Evolutionary conservation across 2,113 vertebrate genomes (phyloP).

Genomic region (Cynocephalus volans): DNA sequence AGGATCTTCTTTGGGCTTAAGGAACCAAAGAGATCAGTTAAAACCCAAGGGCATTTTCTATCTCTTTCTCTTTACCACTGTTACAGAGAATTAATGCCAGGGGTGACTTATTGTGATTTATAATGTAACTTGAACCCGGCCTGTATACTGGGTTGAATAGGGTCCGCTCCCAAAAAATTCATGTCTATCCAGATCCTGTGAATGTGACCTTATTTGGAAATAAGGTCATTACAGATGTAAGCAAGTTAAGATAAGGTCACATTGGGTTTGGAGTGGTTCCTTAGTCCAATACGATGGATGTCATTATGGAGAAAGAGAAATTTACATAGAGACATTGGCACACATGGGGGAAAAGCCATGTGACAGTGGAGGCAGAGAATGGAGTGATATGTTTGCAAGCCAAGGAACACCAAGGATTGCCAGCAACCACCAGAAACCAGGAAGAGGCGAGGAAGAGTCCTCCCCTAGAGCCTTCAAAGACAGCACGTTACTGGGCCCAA

Average conservation of each 20-base stretch:
- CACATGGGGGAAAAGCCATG: not conserved
- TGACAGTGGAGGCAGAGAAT: not conserved
- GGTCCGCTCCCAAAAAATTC: not conserved
- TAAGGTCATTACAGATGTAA: not conserved
- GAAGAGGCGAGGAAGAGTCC: not conserved
- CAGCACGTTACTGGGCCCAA: not conserved
- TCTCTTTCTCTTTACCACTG: not conserved
- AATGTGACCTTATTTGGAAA: not conserved
- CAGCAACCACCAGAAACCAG: not conserved
- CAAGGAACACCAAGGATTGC: not conserved
- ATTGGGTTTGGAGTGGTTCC: not conserved
- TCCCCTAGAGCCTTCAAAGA: not conserved
- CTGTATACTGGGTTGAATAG: not conserved
- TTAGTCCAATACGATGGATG: not conserved
- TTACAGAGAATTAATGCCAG: not conserved
- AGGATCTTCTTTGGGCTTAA: not conserved
- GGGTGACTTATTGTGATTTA: not conserved
- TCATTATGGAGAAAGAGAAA: not conserved
- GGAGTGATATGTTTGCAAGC: not conserved
- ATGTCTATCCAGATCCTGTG: not conserved
- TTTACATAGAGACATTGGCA: not conserved
- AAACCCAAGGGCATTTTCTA: not conserved
- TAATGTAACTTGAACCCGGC: not conserved
- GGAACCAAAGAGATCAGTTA: not conserved
- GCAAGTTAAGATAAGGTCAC: not conserved